Base-by-base conservation (phyloP, 2,888 invertebrate genomes). In the Mesopsocus fuscifrons region DNA sequence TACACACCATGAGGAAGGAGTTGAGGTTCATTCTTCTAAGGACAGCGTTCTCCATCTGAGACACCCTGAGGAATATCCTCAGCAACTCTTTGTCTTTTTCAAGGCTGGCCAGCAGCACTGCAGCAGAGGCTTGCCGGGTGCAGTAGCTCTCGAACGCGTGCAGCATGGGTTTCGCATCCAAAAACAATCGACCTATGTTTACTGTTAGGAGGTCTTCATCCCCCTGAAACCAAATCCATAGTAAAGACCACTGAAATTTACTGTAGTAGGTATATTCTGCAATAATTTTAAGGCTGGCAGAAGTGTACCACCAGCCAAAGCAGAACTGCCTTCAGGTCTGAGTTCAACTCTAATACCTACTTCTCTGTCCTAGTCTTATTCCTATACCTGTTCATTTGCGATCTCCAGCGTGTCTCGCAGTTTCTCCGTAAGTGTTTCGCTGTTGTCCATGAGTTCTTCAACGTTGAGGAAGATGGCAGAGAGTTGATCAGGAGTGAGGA, bases 1-100 rank as follows among this genome's bases (percentile, higher is more conserved):
- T n/a, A n/a, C n/a, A n/a, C n/a, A 87, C 91, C 91, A 94, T 94
- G 44, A 94, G 73, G 64, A 94, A 95, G n/a, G 94, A 91, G 64
- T 92, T 89, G 40, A 95, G 69, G 61, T 92, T 92, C 92, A 94
- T 94, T 53, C 92, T 71, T 52, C 94, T 69, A 51, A 94, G 65
- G 48, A 89, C 80, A 16, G 84, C 75, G 60, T 94, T 94, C 62
- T 94, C 94, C 83, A 91, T 89, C 67, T 94, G 94, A 30, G 92
- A 92, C 45, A 92, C 94, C 59, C 87, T 77, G 46, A 95, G 69
- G 63, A 94, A 95, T 63, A 94, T 89, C 59, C 89, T 70, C 51
- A 94, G 66, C 44, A 94, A 70, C 60, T 94, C 92, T 61, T 91
- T 91, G 58, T 94, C 92, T 63, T 89, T 88, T 65, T 92, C 91